phyloP scores from a whole-genome alignment of 2,113 vertebrate species.

The Brienomyrus brachyistius region DNA sequence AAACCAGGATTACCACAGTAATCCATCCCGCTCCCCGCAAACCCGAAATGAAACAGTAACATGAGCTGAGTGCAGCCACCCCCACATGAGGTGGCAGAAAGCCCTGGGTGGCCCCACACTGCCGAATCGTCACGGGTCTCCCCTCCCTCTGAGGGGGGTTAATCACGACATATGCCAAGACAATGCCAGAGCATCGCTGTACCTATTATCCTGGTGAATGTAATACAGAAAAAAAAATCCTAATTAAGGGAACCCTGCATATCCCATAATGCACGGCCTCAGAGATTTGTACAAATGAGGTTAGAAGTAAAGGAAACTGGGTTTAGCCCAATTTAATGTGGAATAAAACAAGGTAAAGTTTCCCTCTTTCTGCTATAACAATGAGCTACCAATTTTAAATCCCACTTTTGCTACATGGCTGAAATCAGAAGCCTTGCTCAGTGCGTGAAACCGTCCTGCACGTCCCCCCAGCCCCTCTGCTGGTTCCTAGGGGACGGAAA shows the following conservation, averaged over 20 bases:
- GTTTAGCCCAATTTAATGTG: background rate
- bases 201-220: background rate
- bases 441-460: background rate
- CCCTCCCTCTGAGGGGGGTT: background rate
- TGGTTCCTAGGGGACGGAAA: background rate
- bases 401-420: background rate
- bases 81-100: background rate
- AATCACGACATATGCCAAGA: background rate
- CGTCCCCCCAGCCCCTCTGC: background rate
- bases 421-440: background rate
- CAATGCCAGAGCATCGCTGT: background rate
- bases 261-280: background rate
- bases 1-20: conserved; percentile 18
- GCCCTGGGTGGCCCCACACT: background rate
- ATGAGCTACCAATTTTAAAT: background rate
- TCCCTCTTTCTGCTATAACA: background rate
- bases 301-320: background rate
- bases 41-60: conserved; percentile 12
- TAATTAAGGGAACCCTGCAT: background rate
- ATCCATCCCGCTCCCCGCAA: background rate
- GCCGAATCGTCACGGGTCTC: background rate
- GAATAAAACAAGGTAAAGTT: background rate
- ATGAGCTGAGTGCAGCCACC: background rate
- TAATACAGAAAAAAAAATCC: background rate
- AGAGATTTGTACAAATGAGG: background rate